Evolutionary conservation across 1,140 invertebrate genomes (phyloP).

Genomic region (Geopemphigus sp.): DNA sequence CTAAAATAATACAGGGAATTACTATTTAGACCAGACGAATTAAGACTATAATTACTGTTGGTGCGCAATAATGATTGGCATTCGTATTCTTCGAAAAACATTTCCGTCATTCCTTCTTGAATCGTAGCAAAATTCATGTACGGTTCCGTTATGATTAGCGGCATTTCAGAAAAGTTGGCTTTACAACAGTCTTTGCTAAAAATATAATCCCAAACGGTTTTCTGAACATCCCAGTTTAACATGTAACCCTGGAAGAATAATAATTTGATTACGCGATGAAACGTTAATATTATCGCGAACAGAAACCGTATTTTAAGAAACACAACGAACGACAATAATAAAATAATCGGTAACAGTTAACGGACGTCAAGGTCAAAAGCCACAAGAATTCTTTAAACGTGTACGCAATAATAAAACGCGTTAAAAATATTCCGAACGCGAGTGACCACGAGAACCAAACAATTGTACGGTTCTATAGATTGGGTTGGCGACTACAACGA

Average conservation of each 20-base stretch:
- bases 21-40: neutral
- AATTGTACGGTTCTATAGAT: too few relatives aligned
- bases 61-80: slow-evolving; percentile 79
- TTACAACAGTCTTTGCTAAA: slow-evolving; percentile 86
- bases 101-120: slow-evolving; percentile 90
- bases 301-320: too few relatives aligned
- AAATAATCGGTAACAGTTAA: too few relatives aligned
- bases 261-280: too few relatives aligned
- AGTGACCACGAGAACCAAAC: too few relatives aligned
- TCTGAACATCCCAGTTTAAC: slow-evolving; percentile 93
- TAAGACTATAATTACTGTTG: slow-evolving; percentile 62
- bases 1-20: slow-evolving; percentile 54
- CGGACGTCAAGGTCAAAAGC: too few relatives aligned
- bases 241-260: slow-evolving; percentile 71
- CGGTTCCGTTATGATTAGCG: slow-evolving; percentile 90
- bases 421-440: too few relatives aligned
- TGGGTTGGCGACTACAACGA: too few relatives aligned
- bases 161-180: slow-evolving; percentile 72
- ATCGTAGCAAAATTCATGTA: slow-evolving; percentile 90
- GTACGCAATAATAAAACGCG: too few relatives aligned
- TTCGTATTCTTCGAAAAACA: slow-evolving; percentile 97
- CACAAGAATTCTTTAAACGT: too few relatives aligned
- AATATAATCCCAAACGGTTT: slow-evolving; percentile 94
- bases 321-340: too few relatives aligned
- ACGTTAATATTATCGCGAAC: too few relatives aligned